Base-by-base conservation (phyloP, 1,140 invertebrate genomes). In the Orussus abietinus region DNA sequence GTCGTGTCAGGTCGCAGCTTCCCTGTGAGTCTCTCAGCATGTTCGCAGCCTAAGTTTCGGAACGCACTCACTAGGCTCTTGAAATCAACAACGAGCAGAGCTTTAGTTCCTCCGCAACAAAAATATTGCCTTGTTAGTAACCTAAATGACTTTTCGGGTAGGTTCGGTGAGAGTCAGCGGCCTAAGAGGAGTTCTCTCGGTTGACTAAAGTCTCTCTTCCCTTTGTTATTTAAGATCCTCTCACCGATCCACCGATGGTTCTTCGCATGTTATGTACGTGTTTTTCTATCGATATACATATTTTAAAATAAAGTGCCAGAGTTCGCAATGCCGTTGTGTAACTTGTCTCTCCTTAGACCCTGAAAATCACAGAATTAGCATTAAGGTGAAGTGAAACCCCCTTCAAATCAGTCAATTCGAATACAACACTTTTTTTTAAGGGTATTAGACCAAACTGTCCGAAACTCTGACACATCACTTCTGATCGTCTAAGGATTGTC, bases 261-360 rank as follows among this genome's bases (percentile, higher is more conserved):
- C 66, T 66, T 54, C 55, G 53, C 56, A 64, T 66, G 59, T 66
- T 66, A 60, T 58, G 58, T 69, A 68, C 59, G 65, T 65, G 57
- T 71, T 71, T n/a, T 70, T 71, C 51, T 70, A 68, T 66, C 61
- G 53, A 67, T 67, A 65, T 58, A 64, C 57, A 64, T 62, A 69
- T 69, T 68, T 69, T 69, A 56, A 67, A 69, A 69, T 68, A 68
- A 69, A 71, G 6, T 37, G 3, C 29, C 25, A 34, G 31, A 42
- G 31, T 35, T 42, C 10, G 12, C 28, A 17, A 19, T 31, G 12
- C 7, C 19, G 5, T 21, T 17, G n/a, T 11, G 19, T 11, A 11
- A 20, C 9, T 2, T 9, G 4, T 34, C 13, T 11, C 11, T 34
- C 5, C 17, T 13, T 30, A 30, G 6, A 30, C 1, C 11, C 15